Evolutionary conservation across 2,888 invertebrate genomes (phyloP).

Genomic region (Drosophila colorata): DNA sequence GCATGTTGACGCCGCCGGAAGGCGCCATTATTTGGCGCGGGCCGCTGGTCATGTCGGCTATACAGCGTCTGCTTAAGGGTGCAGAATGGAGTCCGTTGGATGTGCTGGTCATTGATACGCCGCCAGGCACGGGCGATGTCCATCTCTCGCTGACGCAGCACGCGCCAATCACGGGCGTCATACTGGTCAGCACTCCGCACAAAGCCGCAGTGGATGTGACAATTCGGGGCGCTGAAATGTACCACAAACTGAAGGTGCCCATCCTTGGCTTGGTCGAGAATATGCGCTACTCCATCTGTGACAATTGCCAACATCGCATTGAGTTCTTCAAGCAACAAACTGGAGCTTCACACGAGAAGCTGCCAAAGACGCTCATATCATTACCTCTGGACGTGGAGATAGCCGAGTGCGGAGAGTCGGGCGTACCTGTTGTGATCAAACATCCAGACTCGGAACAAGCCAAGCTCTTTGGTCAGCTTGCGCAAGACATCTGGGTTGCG

Average conservation of each 20-base stretch:
- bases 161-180: conserved; percentile 93
- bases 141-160: conserved; percentile 96
- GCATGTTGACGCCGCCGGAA: conserved; percentile 93
- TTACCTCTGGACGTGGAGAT: conserved; percentile 82
- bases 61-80: conserved; percentile 93
- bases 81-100: conserved; percentile 96
- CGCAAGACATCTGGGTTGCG: conserved; percentile 46
- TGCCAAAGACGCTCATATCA: conserved; percentile 89
- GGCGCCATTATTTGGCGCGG: conserved; percentile 97
- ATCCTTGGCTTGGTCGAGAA: conserved; percentile 96
- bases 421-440: conserved; percentile 82
- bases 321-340: conserved; percentile 89
- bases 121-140: conserved; percentile 98
- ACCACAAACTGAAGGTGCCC: conserved; percentile 92
- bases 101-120: conserved; percentile 96
- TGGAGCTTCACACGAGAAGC: not conserved
- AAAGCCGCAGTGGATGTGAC: conserved; percentile 94
- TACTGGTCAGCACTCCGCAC: conserved; percentile 98
- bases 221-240: conserved; percentile 94
- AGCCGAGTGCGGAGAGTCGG: conserved; percentile 83
- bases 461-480: conserved; percentile 62
- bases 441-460: conserved; percentile 79
- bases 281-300: conserved; percentile 93
- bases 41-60: conserved; percentile 97
- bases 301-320: conserved; percentile 90